Base-by-base conservation (phyloP, 92 coral and sea anemone species). In the Galaxea fascicularis region DNA sequence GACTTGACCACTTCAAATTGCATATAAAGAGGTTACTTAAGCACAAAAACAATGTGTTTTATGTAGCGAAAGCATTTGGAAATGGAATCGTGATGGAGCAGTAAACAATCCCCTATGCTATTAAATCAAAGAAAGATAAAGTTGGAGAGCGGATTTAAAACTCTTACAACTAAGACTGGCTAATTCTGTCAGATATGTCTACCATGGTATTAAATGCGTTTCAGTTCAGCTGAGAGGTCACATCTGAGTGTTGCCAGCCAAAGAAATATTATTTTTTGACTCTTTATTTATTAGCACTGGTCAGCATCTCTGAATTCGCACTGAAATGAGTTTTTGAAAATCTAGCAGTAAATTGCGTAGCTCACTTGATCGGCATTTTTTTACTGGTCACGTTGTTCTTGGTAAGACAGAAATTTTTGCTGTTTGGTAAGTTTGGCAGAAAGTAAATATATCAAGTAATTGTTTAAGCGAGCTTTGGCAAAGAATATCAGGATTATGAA, bases 81-180 rank as follows among this genome's bases (percentile, higher is more conserved):
- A 29, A 66, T 4, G n/a, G 65, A 79, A 51, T 66, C 75, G 84
- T 79, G 84, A 79, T 21, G 75, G 14, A 16, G 73, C n/a, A n/a
- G n/a, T 20, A 67, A 49, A 51, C 75, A 30, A 79, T 79, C 74
- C 73, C 20, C 41, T 49, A 16, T 17, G 47, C 8, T 66, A 14
- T 10, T 49, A 49, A 49, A 45, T 51, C 62, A 13, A 31, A 12
- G 27, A 79, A 51, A 52, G 74, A 67, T 79, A 66, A 45, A 41
- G 76, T 49, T 30, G 13, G 49, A 68, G 64, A 65, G 51, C 49
- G 75, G 52, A 65, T 79, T 66, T 79, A 45, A 41, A 31, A n/a
- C 39, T 79, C 31, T 51, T 67, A 17, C 65, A 28, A 22, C 30
- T 31, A 45, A 63, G 44, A 14, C 69, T 18, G 14, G 21, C 57